phyloP scores from a whole-genome alignment of 2,888 invertebrate genomes.

The Chironomus tentans region DNA sequence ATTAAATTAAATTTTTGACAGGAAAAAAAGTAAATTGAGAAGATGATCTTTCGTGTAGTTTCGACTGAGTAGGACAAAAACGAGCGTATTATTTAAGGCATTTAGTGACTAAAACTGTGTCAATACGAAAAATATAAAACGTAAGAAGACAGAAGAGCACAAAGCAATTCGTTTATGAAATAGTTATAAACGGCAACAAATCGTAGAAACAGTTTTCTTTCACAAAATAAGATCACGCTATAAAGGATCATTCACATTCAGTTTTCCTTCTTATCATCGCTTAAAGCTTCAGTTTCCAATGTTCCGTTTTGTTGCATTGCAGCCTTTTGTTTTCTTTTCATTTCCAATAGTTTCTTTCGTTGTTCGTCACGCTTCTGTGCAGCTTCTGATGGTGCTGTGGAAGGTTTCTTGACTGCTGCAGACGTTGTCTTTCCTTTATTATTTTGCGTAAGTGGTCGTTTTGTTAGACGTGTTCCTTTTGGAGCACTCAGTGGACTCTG shows the following conservation, averaged over 20 bases:
- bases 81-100: too few species aligned
- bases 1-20: too few species aligned
- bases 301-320: conserved; percentile 30
- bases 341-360: conserved; percentile 69
- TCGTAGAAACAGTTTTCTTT: too few species aligned
- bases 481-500: conserved; percentile 29
- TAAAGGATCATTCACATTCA: not conserved
- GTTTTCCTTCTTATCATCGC: not conserved
- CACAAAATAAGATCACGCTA: too few species aligned
- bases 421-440: conserved; percentile 27
- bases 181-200: too few species aligned
- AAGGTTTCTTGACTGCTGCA: conserved; percentile 30
- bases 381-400: conserved; percentile 36
- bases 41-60: too few species aligned
- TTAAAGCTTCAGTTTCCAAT: not conserved
- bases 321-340: conserved; percentile 40
- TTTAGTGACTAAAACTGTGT: too few species aligned
- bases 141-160: too few species aligned
- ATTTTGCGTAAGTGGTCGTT: conserved; percentile 31
- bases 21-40: too few species aligned
- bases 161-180: not conserved
- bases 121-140: too few species aligned
- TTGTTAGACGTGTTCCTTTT: conserved; percentile 32
- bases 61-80: too few species aligned
- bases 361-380: conserved; percentile 58